Percentiles rank a stretch among this genome's conserved stretches.
phyloP scores from a whole-genome alignment of 2,888 invertebrate species.

The Phyllotreta striolata region DNA sequence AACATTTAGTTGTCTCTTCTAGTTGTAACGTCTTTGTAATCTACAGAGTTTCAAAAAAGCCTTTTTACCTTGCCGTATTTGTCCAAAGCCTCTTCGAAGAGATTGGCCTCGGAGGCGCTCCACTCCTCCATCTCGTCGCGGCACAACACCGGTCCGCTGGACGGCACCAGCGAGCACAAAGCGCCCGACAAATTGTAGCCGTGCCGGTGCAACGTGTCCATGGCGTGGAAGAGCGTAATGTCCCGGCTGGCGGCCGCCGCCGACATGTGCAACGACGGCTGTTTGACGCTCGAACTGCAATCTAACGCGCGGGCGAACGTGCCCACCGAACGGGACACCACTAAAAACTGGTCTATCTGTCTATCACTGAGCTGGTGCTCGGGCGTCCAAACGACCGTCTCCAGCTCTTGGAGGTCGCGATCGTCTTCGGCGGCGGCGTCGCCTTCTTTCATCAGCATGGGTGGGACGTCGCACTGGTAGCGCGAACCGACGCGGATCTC shows the following conservation, averaged over 20 bases:
- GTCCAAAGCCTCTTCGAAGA: constrained; percentile 98
- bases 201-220: constrained; percentile 93
- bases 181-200: constrained; percentile 91
- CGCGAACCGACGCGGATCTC: constrained; percentile 63
- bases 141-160: constrained; percentile 94
- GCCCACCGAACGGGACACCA: constrained; percentile 92
- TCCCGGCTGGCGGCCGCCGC: constrained; percentile 99
- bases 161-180: constrained; percentile 91
- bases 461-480: constrained; percentile 94
- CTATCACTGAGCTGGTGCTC: constrained; percentile 89
- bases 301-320: constrained; percentile 99
- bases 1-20: too few relatives aligned
- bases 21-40: too few relatives aligned
- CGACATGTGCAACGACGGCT: constrained; percentile 98
- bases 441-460: constrained; percentile 82
- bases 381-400: constrained; percentile 95
- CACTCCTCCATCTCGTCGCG: constrained; percentile 99
- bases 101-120: constrained; percentile 98
- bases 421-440: constrained; percentile 39
- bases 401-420: constrained; percentile 69
- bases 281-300: constrained; percentile 97
- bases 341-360: constrained; percentile 98
- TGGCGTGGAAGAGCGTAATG: constrained; percentile 97
- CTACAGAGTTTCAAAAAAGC: too few relatives aligned
- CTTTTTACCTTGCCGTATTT: constrained; percentile 84